Evolutionary conservation across 2,888 invertebrate species (phyloP).

Genomic region (Chelonus formosanus): DNA sequence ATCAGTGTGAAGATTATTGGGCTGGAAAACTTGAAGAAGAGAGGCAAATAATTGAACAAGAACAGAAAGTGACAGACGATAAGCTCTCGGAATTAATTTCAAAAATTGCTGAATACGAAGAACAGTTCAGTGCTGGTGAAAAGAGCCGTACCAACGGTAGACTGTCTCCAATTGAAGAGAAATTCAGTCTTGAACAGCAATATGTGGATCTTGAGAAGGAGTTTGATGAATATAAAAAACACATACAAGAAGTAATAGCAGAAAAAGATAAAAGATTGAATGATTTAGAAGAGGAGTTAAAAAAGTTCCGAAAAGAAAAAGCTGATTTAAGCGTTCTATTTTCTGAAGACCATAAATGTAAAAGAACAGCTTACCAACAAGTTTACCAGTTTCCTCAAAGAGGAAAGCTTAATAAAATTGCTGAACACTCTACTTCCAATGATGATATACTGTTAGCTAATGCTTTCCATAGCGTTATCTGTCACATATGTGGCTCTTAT

Average conservation of each 20-base stretch:
- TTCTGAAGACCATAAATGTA: slow-evolving; percentile 32
- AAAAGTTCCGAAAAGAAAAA: slow-evolving; percentile 16
- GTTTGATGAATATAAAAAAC: slow-evolving; percentile 69
- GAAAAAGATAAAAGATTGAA: slow-evolving; percentile 70
- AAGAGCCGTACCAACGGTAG: slow-evolving; percentile 65
- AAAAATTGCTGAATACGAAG: slow-evolving; percentile 84
- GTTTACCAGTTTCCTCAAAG: slow-evolving; percentile 22
- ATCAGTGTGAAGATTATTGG: slow-evolving; percentile 90
- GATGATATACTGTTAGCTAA: slow-evolving; percentile 26
- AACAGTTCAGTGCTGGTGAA: slow-evolving; percentile 71
- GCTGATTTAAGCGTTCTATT: slow-evolving; percentile 50
- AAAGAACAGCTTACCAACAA: slow-evolving; percentile 35
- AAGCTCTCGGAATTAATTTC: slow-evolving; percentile 77
- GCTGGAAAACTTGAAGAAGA: slow-evolving; percentile 80
- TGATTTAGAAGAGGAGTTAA: slow-evolving; percentile 63
- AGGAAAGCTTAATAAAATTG: slow-evolving; percentile 37
- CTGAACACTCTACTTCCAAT: slow-evolving; percentile 34
- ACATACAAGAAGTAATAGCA: slow-evolving; percentile 68
- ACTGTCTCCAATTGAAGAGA: slow-evolving; percentile 82
- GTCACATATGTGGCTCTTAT: slow-evolving; percentile 9
- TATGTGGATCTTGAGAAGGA: slow-evolving; percentile 78
- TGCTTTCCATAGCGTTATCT: slow-evolving; percentile 8
- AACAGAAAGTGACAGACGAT: slow-evolving; percentile 79
- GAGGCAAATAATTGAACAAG: slow-evolving; percentile 77
- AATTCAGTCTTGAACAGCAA: slow-evolving; percentile 74